phyloP scores from a whole-genome alignment of 2,797 vertebrate genomes.

The Gymnocypris eckloni region DNA sequence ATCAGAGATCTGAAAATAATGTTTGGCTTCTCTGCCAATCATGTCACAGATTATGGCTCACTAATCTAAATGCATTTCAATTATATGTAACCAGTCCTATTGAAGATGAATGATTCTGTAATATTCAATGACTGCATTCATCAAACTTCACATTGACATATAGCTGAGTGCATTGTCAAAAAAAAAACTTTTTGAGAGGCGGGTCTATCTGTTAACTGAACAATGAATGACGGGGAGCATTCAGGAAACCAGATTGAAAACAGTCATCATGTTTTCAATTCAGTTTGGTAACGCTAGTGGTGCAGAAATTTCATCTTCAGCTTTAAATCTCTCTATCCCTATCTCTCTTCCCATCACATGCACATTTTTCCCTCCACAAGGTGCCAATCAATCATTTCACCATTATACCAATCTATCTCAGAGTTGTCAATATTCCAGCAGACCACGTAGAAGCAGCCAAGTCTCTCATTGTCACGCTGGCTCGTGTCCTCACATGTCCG shows the following conservation, averaged over 20 bases:
- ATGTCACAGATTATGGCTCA: not conserved
- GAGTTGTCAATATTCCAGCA: constrained; percentile 50
- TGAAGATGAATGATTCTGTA: not conserved
- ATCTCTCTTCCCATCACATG: constrained; percentile 3
- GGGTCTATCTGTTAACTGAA: not conserved
- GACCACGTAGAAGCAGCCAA: constrained; percentile 22
- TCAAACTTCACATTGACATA: not conserved
- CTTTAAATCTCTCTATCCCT: constrained; percentile 8
- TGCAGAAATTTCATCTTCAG: constrained; percentile 5
- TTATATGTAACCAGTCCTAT: not conserved
- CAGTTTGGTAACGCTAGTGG: not conserved
- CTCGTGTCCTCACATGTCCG: not conserved
- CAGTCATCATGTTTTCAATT: constrained; percentile 14
- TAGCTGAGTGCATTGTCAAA: not conserved
- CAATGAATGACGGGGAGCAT: not conserved
- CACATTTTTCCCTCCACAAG: constrained; percentile 7
- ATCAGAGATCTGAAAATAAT: not conserved
- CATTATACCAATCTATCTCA: constrained; percentile 44
- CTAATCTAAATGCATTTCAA: not conserved
- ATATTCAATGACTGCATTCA: constrained; percentile 4
- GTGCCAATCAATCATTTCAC: constrained; percentile 51
- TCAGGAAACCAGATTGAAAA: not conserved
- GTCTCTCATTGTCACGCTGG: constrained; percentile 25
- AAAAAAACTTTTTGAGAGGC: not conserved
- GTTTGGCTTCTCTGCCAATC: constrained; percentile 1